phyloP scores from a whole-genome alignment of 1,140 invertebrate species.

The Drosophila watanabei region DNA sequence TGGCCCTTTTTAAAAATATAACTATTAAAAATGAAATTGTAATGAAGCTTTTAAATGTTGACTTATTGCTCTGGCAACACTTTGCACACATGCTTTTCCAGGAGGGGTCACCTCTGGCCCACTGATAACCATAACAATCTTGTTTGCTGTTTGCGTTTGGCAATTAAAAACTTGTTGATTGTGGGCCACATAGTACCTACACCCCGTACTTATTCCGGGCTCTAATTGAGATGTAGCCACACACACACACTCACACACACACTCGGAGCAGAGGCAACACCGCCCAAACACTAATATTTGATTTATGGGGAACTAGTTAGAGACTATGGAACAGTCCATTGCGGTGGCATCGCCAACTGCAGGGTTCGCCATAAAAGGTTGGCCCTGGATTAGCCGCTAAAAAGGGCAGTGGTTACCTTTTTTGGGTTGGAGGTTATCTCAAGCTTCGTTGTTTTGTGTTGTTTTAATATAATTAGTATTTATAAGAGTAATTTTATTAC shows the following conservation, averaged over 20 bases:
- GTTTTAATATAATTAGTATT: not conserved
- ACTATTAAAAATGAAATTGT: conserved; percentile 4
- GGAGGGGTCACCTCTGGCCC: conserved; percentile 31
- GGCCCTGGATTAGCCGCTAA: not conserved
- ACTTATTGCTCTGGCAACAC: not conserved
- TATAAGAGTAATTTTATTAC: not conserved
- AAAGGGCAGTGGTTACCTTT: conserved; percentile 13
- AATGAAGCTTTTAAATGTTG: conserved; percentile 14
- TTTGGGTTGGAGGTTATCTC: not conserved
- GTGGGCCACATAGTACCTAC: conserved; percentile 47
- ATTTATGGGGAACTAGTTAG: conserved; percentile 53
- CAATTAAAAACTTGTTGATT: conserved; percentile 80
- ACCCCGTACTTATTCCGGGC: conserved; percentile 1
- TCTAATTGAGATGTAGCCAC: conserved; percentile 43
- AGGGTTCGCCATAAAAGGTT: conserved; percentile 26
- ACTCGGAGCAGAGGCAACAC: conserved; percentile 14
- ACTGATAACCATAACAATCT: conserved; percentile 47
- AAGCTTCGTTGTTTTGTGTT: not conserved
- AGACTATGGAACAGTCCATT: conserved; percentile 5
- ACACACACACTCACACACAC: conserved; percentile 1
- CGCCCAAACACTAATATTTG: conserved; percentile 60
- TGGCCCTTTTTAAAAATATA: not conserved
- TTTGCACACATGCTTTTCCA: conserved; percentile 3
- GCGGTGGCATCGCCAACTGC: conserved; percentile 10
- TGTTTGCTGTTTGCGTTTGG: conserved; percentile 47